Conservation (phyloP, 2,888 invertebrate species). For the Drosophila testacea region DNA sequence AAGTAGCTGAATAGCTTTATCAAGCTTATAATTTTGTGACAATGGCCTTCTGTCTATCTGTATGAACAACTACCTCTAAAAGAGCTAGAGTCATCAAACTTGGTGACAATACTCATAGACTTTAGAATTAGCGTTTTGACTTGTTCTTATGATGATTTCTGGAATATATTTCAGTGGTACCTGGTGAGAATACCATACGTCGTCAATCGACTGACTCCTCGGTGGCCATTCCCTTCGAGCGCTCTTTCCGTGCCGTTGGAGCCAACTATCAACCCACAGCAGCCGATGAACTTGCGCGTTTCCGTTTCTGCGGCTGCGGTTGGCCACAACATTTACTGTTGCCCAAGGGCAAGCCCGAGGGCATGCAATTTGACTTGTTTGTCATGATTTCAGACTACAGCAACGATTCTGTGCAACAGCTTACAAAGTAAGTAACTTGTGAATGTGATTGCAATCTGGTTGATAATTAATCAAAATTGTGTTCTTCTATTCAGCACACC, state of each 20-base stretch:
- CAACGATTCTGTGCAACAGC: slow-evolving; percentile 86
- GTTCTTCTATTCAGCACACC: slow-evolving; percentile 76
- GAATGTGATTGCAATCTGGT: neutral
- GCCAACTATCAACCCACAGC: slow-evolving; percentile 85
- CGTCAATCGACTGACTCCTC: slow-evolving; percentile 90
- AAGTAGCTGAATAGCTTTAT: neutral
- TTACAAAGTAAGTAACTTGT: slow-evolving; percentile 75
- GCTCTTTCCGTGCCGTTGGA: slow-evolving; percentile 91
- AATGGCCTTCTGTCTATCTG: no score
- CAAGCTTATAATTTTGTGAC: neutral
- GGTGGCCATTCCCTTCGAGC: slow-evolving; percentile 93
- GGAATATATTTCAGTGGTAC: slow-evolving; percentile 86
- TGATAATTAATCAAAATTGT: neutral
- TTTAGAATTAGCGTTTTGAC: no score
- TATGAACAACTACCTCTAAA: no score
- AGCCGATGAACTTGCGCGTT: slow-evolving; percentile 86
- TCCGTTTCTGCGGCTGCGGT: slow-evolving; percentile 95
- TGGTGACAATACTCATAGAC: no score
- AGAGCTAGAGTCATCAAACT: no score
- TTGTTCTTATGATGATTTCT: no score
- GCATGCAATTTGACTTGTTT: slow-evolving; percentile 89
- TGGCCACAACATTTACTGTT: slow-evolving; percentile 94
- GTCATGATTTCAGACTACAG: slow-evolving; percentile 91
- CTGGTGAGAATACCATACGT: slow-evolving; percentile 89
- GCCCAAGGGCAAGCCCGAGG: slow-evolving; percentile 89